Evolutionary conservation across 2,113 vertebrate species (phyloP), one percentile per base, ranked within the genome.

Genomic region (Myrmophylax atrothorax): DNA sequence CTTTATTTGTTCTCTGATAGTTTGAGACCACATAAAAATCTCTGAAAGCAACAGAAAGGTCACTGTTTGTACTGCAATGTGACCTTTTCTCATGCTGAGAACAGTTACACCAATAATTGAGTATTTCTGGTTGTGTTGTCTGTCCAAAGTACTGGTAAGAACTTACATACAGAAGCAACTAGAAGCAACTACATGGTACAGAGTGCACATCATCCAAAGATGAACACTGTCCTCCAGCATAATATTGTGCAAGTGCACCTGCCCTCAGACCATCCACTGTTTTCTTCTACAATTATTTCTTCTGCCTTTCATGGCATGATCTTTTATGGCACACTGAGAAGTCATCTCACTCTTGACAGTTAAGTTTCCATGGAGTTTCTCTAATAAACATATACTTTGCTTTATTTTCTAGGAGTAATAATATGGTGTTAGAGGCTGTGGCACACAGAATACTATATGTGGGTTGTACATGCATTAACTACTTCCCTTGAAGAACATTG

Each of bases 401-500:
- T 76, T 76, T 82, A 53, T 93, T 87, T 89, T 86, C 42, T 53
- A 58, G 33, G 29, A 76, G 33, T 58, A 74, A 82, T 58, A 80
- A 66, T 29, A 58, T 22, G 9, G 66, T 42, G 38, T 81, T 73
- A 62, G 37, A 82, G 29, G 16, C 40, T 82, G 73, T 60, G 66
- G 53, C 23, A 85, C 55, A 55, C 12, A 73, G 14, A 67, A 79
- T 47, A 70, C 13, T 46, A 24, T 47, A 23, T 15, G 50, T 49
- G 33, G 59, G 29, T 47, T 87, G 42, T 68, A 58, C 59, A 87
- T 63, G 26, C 38, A 63, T 64, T 91, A 93, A 62, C 49, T 76
- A 53, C 31, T 89, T 90, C 75, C 76, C 63, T 91, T 80, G 82
- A 87, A 95, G 87, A 91, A 67, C 46, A 90, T 28, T 87, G 84